Conservation (phyloP, 2,888 invertebrate genomes). For the Xestoiulus laeticollis region DNA sequence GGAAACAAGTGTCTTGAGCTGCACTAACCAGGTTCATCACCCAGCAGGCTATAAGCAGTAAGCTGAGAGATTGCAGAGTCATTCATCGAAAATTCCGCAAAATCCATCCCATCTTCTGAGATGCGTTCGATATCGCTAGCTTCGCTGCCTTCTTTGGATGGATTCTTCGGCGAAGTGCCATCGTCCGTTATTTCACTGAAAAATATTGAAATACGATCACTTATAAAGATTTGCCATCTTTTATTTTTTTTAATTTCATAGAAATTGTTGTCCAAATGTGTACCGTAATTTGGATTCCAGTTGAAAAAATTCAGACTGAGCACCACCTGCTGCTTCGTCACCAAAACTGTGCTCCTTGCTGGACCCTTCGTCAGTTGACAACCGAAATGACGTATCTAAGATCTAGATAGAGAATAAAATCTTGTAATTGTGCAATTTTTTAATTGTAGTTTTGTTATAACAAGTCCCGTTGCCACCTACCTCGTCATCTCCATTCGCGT, state of each 20-base stretch:
- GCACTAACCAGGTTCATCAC: neutral
- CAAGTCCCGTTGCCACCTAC: neutral
- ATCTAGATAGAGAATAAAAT: neutral
- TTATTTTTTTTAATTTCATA: neutral
- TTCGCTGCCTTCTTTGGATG: constrained; percentile 46
- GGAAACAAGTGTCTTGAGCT: neutral
- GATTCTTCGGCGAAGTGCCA: neutral
- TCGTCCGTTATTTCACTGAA: neutral
- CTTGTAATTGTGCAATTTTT: neutral
- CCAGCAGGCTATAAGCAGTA: neutral
- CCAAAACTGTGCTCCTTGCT: neutral
- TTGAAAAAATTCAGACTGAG: constrained; percentile 10
- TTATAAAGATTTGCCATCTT: neutral
- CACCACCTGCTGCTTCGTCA: neutral
- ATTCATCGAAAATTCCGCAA: neutral
- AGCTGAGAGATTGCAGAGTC: neutral
- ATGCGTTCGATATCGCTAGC: constrained; percentile 52
- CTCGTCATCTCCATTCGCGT: constrained; percentile 41
- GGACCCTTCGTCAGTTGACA: neutral
- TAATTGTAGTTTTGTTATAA: neutral
- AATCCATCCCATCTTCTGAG: constrained; percentile 47
- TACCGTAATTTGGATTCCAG: constrained; percentile 44
- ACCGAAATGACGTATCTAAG: neutral
- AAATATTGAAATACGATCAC: neutral
- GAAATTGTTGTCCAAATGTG: neutral